A percentile compares a stretch with the other conserved stretches of the same genome.
Conservation (phyloP, 2,888 invertebrate species). For the Pseudoips prasinana region DNA sequence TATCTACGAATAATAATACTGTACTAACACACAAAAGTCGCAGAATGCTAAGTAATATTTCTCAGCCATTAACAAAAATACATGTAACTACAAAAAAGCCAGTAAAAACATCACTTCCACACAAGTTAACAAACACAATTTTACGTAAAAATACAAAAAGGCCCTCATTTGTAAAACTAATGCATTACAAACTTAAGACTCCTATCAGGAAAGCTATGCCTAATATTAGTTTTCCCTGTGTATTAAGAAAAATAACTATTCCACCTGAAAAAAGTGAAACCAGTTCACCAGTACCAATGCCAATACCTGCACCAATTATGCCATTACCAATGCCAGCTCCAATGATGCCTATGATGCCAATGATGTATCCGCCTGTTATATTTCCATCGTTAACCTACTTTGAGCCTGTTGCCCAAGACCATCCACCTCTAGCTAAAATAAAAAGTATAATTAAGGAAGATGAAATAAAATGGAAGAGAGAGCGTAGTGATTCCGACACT, state of each 20-base stretch:
- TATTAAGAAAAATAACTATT: not conserved
- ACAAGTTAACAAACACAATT: no score
- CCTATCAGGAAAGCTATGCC: not conserved
- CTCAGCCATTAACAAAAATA: no score
- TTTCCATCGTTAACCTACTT: slow-evolving; percentile 49
- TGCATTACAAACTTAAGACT: not conserved
- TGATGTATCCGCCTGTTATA: not conserved
- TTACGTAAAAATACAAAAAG: no score
- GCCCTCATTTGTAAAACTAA: no score
- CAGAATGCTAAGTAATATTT: no score
- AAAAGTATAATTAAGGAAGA: slow-evolving; percentile 36
- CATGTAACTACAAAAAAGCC: no score
- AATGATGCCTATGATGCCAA: slow-evolving; percentile 4
- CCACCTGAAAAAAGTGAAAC: not conserved
- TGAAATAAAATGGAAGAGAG: slow-evolving; percentile 20
- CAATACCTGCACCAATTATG: not conserved
- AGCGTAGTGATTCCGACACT: slow-evolving; percentile 3
- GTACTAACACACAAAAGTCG: no score
- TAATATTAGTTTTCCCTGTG: no score
- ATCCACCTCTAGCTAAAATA: slow-evolving; percentile 53
- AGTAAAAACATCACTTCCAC: no score
- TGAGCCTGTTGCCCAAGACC: slow-evolving; percentile 61
- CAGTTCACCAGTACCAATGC: not conserved
- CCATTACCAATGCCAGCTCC: slow-evolving; percentile 2
- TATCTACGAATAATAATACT: no score